Evolutionary conservation across 2,113 vertebrate species (phyloP).

Genomic region (Spilogale gracilis): DNA sequence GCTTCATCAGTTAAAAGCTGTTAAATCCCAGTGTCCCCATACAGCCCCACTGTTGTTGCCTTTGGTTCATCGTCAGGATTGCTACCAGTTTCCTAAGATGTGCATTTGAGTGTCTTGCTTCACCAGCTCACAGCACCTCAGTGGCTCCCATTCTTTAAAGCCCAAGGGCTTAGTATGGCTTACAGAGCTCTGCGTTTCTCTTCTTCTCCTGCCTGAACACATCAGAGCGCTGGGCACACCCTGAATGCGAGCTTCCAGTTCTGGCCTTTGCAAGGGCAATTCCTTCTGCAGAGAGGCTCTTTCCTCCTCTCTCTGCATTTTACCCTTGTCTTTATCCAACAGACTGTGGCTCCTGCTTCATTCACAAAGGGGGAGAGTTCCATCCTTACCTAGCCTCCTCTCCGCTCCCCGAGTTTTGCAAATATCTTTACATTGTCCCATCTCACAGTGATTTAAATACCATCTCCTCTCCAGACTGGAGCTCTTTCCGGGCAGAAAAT

Average conservation of each 20-base stretch:
- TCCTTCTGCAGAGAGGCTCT: not conserved
- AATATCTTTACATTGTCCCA: not conserved
- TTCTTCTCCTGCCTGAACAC: not conserved
- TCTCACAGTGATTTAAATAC: not conserved
- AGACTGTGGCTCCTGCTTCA: not conserved
- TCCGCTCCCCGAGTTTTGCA: not conserved
- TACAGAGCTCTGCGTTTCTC: not conserved
- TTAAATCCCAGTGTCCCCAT: not conserved
- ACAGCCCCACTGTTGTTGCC: not conserved
- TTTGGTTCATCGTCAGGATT: not conserved
- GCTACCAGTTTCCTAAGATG: not conserved
- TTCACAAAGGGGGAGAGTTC: not conserved
- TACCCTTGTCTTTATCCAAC: not conserved
- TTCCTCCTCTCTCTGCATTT: not conserved
- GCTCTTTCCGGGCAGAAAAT: slow-evolving; percentile 5
- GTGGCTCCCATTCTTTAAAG: not conserved
- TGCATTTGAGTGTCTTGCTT: not conserved
- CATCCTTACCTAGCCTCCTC: not conserved
- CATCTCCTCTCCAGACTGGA: not conserved
- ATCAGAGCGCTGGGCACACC: not conserved
- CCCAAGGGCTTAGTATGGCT: not conserved
- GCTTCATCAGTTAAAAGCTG: not conserved
- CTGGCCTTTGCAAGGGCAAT: not conserved
- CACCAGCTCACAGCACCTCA: not conserved
- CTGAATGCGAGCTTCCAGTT: not conserved